phyloP scores from a whole-genome alignment of 2,113 vertebrate genomes.

The Polypterus bichir region DNA sequence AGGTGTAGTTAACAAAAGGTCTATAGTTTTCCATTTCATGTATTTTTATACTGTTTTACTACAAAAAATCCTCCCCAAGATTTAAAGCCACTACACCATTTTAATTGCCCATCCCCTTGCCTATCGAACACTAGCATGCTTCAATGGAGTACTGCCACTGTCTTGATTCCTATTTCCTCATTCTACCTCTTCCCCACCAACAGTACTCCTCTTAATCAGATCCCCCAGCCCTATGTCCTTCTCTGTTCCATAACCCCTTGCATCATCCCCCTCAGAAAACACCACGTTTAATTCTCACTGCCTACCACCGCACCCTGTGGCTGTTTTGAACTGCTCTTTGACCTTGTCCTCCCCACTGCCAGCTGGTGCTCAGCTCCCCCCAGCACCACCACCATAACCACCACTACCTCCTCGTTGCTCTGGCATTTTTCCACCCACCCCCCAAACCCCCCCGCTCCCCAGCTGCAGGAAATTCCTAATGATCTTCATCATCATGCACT shows the following conservation, averaged over 20 bases:
- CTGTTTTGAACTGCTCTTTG: too few species aligned
- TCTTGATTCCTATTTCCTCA: constrained; percentile 13
- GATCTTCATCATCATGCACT: constrained; percentile 80
- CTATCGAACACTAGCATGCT: too few species aligned
- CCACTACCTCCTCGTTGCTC: constrained; percentile 20
- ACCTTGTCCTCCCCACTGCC: too few species aligned
- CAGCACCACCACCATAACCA: constrained; percentile 10
- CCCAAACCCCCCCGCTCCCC: constrained; percentile 47
- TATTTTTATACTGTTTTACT: too few species aligned
- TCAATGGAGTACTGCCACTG: constrained; percentile 2
- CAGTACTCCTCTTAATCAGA: constrained; percentile 9
- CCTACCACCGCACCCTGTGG: constrained; percentile 5
- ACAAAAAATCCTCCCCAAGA: too few species aligned
- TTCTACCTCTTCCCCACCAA: constrained; percentile 12
- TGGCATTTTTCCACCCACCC: constrained; percentile 20
- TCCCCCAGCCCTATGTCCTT: constrained; percentile 5
- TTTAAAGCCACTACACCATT: too few species aligned
- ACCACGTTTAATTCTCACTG: constrained; percentile 3
- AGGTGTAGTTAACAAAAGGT: too few species aligned
- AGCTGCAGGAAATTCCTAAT: constrained; percentile 95
- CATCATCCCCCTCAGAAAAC: constrained; percentile 10
- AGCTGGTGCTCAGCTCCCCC: constrained; percentile 25
- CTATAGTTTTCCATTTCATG: too few species aligned
- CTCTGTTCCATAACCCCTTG: too few species aligned
- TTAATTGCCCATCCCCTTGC: too few species aligned